These are phyloP conservation scores for Nerophis lumbriciformis DNA, from an alignment of 2,113 vertebrate species.

Conservation along the genomic window DNA sequence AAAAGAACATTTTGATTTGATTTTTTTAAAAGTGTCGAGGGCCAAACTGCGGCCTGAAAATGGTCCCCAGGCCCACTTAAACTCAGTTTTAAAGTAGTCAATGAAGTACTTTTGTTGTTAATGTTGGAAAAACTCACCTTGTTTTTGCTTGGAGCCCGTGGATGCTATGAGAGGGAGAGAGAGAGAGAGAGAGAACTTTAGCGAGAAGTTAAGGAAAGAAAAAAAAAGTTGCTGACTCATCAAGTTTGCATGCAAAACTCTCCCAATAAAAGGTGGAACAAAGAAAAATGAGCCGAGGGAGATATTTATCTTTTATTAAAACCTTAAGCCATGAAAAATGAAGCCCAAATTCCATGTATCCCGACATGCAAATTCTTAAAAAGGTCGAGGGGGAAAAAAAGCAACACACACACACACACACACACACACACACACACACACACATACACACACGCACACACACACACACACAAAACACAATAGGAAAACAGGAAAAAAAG, in stretches of 20 bases:
- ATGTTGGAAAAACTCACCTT: constrained; percentile 50
- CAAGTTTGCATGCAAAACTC: constrained; percentile 54
- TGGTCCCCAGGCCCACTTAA: no score
- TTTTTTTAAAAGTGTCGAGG: no score
- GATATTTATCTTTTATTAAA: constrained; percentile 73
- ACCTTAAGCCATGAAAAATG: constrained; percentile 71
- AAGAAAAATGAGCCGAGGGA: constrained; percentile 63
- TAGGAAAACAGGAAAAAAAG: constrained; percentile 51
- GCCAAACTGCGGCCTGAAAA: no score
- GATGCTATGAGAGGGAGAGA: constrained; percentile 43
- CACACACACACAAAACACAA: no score
- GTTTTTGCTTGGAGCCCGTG: constrained; percentile 54
- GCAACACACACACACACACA: no score
- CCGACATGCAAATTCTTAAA: constrained; percentile 48
- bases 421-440: no score
- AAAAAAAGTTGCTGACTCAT: constrained; percentile 63
- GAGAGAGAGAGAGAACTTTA: constrained; percentile 23
- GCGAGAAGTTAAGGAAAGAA: constrained; percentile 47
- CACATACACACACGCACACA: no score
- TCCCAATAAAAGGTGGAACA: constrained; percentile 52
- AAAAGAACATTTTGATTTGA: no score
- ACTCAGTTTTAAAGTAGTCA: no score
- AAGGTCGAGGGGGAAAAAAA: constrained; percentile 64
- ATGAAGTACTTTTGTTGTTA: no score
- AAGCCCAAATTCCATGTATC: constrained; percentile 71